These are phyloP conservation scores for Tokudaia tokunoshimensis DNA, from an alignment of 2,797 vertebrate genomes.

Conservation along the genomic window DNA sequence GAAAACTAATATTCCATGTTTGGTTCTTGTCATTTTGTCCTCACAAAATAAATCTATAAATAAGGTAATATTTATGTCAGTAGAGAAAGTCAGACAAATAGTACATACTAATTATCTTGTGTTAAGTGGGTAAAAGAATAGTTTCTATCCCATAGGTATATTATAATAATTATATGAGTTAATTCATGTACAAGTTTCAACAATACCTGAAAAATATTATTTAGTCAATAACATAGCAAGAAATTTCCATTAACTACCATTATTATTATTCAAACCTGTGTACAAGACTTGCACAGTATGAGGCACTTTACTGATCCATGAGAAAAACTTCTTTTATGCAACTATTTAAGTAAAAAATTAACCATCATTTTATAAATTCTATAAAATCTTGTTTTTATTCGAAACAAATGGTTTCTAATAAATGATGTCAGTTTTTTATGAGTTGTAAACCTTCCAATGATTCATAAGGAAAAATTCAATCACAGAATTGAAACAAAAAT, in stretches of 20 bases:
- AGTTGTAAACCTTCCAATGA: conserved; percentile 5
- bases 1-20: not conserved
- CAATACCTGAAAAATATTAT: not conserved
- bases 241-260: not conserved
- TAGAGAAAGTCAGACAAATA: not conserved
- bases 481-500: conserved; percentile 31
- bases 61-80: not conserved
- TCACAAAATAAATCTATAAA: not conserved
- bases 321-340: not conserved
- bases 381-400: not conserved
- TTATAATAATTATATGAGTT: conserved; percentile 2
- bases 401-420: conserved; percentile 11
- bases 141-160: not conserved
- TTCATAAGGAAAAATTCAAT: not conserved
- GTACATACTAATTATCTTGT: not conserved
- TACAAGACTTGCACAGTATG: not conserved
- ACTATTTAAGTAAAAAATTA: conserved; percentile 13
- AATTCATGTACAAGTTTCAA: not conserved
- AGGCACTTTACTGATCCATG: not conserved
- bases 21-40: not conserved
- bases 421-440: not conserved
- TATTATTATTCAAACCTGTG: not conserved
- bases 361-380: not conserved
- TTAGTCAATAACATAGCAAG: not conserved
- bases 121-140: not conserved